Evolutionary conservation across 2,797 vertebrate species (phyloP).

Genomic region (Scarus forsteni): DNA sequence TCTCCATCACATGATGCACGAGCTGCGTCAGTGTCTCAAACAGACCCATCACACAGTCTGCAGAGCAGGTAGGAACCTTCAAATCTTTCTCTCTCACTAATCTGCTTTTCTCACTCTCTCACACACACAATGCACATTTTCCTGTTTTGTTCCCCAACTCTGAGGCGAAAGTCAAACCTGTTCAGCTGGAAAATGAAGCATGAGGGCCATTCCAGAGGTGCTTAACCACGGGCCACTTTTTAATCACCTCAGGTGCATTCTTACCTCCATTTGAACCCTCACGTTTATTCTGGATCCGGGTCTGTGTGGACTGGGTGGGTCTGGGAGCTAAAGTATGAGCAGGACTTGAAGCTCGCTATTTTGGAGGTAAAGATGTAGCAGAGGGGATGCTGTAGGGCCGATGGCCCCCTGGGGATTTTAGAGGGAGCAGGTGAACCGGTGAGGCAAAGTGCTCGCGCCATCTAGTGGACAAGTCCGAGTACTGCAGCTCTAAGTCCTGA

Average conservation of each 20-base stretch:
- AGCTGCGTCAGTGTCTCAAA: slow-evolving; percentile 19
- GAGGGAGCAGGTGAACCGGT: slow-evolving; percentile 27
- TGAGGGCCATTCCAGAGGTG: slow-evolving; percentile 50
- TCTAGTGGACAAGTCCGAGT: slow-evolving; percentile 15
- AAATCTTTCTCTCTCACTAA: not conserved
- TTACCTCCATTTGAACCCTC: not conserved
- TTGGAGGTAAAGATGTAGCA: not conserved
- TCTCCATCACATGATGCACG: slow-evolving; percentile 28
- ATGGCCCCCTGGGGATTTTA: slow-evolving; percentile 14
- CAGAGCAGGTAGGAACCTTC: slow-evolving; percentile 45
- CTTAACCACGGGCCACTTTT: not conserved
- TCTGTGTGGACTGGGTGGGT: too few relatives aligned
- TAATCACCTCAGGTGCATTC: not conserved
- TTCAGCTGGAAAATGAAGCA: slow-evolving; percentile 53
- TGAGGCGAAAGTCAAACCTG: slow-evolving; percentile 54
- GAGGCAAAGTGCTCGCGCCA: slow-evolving; percentile 14
- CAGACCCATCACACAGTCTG: not conserved
- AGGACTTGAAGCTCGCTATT: not conserved
- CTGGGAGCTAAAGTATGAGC: not conserved
- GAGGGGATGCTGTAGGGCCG: slow-evolving; percentile 9
- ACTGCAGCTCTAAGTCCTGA: not conserved
- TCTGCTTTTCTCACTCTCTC: slow-evolving; percentile 24
- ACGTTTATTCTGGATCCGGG: not conserved
- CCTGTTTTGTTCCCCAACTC: slow-evolving; percentile 37
- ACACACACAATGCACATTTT: slow-evolving; percentile 44